These are phyloP conservation scores for Onychorhynchus coronatus DNA, from an alignment of 2,113 vertebrate species.

Conservation along the genomic window DNA sequence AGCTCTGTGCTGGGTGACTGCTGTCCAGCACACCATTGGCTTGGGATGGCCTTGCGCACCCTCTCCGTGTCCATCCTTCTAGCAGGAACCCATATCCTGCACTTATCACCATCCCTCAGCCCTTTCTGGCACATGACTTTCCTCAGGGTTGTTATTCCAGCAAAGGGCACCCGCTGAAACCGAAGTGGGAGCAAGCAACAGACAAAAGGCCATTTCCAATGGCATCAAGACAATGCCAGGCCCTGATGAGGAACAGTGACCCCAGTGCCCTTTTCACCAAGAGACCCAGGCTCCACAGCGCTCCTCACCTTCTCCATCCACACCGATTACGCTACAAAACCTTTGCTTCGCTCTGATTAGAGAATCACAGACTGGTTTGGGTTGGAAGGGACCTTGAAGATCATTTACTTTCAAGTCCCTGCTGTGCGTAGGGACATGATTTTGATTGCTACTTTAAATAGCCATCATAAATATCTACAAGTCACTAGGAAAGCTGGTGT, in stretches of 20 bases:
- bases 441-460: background rate
- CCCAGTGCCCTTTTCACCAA: background rate
- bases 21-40: background rate
- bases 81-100: rapidly evolving
- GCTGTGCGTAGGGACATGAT: background rate
- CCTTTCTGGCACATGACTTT: background rate
- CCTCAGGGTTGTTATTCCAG: background rate
- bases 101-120: background rate
- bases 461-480: background rate
- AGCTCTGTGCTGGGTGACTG: rapidly evolving
- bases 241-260: background rate
- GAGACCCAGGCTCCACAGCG: background rate
- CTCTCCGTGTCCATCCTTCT: background rate
- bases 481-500: background rate
- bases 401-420: background rate
- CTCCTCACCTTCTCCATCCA: background rate
- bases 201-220: background rate
- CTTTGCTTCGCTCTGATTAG: background rate
- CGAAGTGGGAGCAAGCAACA: background rate
- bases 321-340: background rate
- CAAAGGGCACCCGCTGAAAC: background rate
- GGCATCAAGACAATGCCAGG: background rate
- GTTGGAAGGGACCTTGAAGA: background rate
- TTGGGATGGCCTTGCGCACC: rapidly evolving
- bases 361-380: background rate